Evolutionary conservation across 1,140 invertebrate species (phyloP).

Genomic region (Leptoteleia sp.): DNA sequence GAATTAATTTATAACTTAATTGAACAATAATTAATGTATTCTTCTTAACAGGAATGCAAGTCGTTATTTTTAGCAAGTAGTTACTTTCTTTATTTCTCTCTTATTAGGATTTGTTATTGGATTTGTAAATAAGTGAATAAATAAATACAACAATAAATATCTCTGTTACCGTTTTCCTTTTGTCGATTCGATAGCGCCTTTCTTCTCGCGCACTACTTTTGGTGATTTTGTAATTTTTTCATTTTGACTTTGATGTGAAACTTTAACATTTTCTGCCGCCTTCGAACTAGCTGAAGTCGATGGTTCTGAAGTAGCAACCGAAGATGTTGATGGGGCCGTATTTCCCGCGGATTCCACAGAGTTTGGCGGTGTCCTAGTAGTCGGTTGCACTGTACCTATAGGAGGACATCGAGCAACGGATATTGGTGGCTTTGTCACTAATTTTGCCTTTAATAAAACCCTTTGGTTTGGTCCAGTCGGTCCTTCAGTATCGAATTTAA

Average conservation of each 20-base stretch:
- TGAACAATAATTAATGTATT: no score
- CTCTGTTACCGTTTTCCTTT: slow-evolving; percentile 71
- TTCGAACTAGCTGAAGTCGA: slow-evolving; percentile 67
- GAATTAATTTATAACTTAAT: no score
- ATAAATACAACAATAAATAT: no score
- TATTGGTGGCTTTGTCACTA: slow-evolving; percentile 85
- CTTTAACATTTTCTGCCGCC: background rate
- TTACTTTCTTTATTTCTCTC: no score
- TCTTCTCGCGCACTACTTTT: slow-evolving; percentile 71
- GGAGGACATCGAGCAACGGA: slow-evolving; percentile 81
- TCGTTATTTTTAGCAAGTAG: no score
- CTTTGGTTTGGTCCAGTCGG: slow-evolving; percentile 84
- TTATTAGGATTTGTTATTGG: no score
- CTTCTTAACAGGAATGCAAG: no score
- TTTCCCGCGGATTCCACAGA: slow-evolving; percentile 44
- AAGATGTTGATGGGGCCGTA: slow-evolving; percentile 66
- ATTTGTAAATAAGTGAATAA: no score
- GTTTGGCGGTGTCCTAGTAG: slow-evolving; percentile 75
- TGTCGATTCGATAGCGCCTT: slow-evolving; percentile 67
- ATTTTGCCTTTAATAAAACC: slow-evolving; percentile 85
- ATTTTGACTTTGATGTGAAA: slow-evolving; percentile 55
- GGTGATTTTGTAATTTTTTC: slow-evolving; percentile 74
- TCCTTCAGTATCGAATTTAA: slow-evolving; percentile 85
- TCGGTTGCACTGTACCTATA: slow-evolving; percentile 83
- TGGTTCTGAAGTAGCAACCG: slow-evolving; percentile 15